phyloP scores from a whole-genome alignment of 2,113 vertebrate species.

The Coracopsis vasa region DNA sequence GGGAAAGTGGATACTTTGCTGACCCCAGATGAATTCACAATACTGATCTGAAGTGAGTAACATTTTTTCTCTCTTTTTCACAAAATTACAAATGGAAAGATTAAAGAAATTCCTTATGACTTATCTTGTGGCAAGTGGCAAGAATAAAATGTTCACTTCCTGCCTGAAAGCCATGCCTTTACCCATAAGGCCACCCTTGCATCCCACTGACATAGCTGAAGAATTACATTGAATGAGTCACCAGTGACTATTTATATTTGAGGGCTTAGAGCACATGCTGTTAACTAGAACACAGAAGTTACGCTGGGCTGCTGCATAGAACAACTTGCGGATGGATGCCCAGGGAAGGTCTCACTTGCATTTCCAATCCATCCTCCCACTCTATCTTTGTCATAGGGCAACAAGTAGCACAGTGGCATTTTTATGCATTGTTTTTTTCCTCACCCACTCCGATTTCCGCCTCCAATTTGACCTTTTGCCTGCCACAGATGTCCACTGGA shows the following conservation, averaged over 20 bases:
- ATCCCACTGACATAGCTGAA: slow-evolving; percentile 59
- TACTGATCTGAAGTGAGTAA: slow-evolving; percentile 1
- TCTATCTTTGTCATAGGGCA: slow-evolving; percentile 66
- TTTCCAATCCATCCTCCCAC: slow-evolving; percentile 55
- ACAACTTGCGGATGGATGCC: background rate
- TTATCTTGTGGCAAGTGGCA: slow-evolving; percentile 42
- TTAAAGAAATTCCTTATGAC: slow-evolving; percentile 45
- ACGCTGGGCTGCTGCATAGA: background rate
- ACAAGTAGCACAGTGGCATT: slow-evolving; percentile 43
- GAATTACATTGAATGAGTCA: slow-evolving; percentile 59
- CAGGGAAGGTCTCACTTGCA: slow-evolving; percentile 46
- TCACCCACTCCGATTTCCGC: slow-evolving; percentile 43
- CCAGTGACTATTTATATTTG: slow-evolving; percentile 24
- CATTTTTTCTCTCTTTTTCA: slow-evolving; percentile 16
- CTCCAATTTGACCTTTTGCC: slow-evolving; percentile 49
- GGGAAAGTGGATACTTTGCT: background rate
- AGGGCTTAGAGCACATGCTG: slow-evolving; percentile 32
- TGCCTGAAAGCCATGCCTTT: slow-evolving; percentile 47
- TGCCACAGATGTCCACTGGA: background rate
- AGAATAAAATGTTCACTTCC: slow-evolving; percentile 50
- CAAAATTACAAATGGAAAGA: slow-evolving; percentile 29
- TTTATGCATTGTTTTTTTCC: slow-evolving; percentile 28
- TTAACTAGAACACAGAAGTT: slow-evolving; percentile 31
- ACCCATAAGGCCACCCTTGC: slow-evolving; percentile 34
- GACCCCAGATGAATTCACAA: slow-evolving; percentile 21